Evolutionary conservation across 2,797 vertebrate genomes (phyloP).

Genomic region (Alfaro cultratus): DNA sequence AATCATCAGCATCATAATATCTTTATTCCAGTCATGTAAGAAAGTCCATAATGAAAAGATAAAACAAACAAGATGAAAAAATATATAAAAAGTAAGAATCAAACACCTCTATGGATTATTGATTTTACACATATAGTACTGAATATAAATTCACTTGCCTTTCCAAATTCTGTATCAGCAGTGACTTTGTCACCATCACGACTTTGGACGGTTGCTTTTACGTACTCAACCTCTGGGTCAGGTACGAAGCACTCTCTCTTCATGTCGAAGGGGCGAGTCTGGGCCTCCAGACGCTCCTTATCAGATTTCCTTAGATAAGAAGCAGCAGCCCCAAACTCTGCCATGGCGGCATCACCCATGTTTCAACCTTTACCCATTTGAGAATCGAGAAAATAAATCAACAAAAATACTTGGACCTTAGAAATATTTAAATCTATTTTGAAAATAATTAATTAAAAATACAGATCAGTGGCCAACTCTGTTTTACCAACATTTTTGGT

Average conservation of each 20-base stretch:
- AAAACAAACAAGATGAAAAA: no score
- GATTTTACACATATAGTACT: not conserved
- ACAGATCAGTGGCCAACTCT: no score
- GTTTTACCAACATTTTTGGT: not conserved
- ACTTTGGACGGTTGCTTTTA: conserved; percentile 82
- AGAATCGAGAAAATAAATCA: not conserved
- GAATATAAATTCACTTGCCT: conserved; percentile 72
- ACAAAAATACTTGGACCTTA: not conserved
- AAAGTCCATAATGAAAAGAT: no score
- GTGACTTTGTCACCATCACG: conserved; percentile 88
- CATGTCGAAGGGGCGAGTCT: conserved; percentile 89
- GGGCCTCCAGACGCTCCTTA: conserved; percentile 86
- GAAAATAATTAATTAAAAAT: not conserved
- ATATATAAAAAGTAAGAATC: no score
- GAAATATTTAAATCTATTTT: not conserved
- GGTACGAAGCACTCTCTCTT: conserved; percentile 90
- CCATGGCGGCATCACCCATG: conserved; percentile 83
- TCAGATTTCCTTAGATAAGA: conserved; percentile 88
- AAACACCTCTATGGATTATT: not conserved
- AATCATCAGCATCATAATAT: not conserved
- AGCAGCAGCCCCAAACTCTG: conserved; percentile 86
- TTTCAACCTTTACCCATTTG: conserved; percentile 36
- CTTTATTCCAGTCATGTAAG: no score
- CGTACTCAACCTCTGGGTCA: conserved; percentile 85
- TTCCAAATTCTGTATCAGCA: conserved; percentile 82